Conservation (phyloP, 2,797 vertebrate species). For the Caiman crocodilus region DNA sequence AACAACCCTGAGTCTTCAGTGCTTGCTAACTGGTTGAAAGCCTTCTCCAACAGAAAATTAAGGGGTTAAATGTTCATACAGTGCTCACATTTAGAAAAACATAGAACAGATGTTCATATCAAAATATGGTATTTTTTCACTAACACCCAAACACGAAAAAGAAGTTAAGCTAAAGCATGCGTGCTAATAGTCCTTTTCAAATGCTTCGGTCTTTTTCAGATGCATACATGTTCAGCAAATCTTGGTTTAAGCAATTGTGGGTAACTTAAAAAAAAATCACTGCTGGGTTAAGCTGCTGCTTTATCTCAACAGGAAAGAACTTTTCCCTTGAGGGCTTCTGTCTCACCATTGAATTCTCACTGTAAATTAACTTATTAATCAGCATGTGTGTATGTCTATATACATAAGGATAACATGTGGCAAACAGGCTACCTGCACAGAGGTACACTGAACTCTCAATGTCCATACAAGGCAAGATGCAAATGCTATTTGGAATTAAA, state of each 20-base stretch:
- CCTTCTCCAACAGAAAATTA: slow-evolving; percentile 63
- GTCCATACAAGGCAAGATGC: neutral
- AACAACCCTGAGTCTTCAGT: neutral
- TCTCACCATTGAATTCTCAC: slow-evolving; percentile 37
- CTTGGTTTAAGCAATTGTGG: slow-evolving; percentile 60
- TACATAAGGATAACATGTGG: slow-evolving; percentile 34
- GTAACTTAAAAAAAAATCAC: neutral
- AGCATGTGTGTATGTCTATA: neutral
- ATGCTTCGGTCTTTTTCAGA: slow-evolving; percentile 70
- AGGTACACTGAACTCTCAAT: neutral
- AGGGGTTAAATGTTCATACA: slow-evolving; percentile 73
- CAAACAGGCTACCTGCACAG: slow-evolving; percentile 48
- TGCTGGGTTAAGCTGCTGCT: slow-evolving; percentile 51
- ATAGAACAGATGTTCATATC: slow-evolving; percentile 81
- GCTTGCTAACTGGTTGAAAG: neutral
- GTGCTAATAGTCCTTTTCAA: slow-evolving; percentile 75
- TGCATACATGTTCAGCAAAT: slow-evolving; percentile 66
- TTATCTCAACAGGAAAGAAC: slow-evolving; percentile 61
- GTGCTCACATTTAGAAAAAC: slow-evolving; percentile 76
- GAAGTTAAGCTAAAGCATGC: slow-evolving; percentile 72
- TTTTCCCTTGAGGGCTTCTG: slow-evolving; percentile 55
- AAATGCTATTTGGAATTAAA: neutral
- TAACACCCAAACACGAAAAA: slow-evolving; percentile 76
- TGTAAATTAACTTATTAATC: slow-evolving; percentile 64
- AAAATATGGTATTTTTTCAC: slow-evolving; percentile 72